Evolutionary conservation across 2,888 invertebrate genomes (phyloP), one percentile per base, ranked within the genome.

Genomic region (Amphipoea oculea): DNA sequence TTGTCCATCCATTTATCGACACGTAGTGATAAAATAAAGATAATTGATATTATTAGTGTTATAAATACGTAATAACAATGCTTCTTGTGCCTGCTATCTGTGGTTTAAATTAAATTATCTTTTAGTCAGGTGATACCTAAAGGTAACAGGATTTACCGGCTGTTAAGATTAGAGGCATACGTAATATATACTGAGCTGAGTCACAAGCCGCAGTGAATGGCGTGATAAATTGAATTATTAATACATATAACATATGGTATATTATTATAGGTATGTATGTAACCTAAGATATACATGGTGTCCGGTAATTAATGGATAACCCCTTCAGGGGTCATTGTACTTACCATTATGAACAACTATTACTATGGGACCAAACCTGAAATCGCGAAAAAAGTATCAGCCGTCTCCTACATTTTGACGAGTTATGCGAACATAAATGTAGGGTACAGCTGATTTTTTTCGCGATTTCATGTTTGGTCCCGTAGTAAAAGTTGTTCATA

Each of bases 11-110:
- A 63, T 79, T 72, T 45, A 66, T 73, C 66, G 23, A 51, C 48
- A 82, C 54, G 70, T 76, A 60, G n/a, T 42, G 82, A 81, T 85
- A 81, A 51, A 77, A 36, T 57, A 9, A 9, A 60, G 65, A 71
- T 69, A 60, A 36, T 14, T 20, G 2, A 66, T 66, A 66, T 48
- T n/a, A 9, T 42, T 70, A 45, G 5, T 57, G 40, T 62, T 65
- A 74, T 78, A 54, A 74, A 83, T 57, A 42, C 63, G 36, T 70
- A 62, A 71, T 48, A 74, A 74, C 40, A 54, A 79, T 66, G 66
- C 72, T 48, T 23, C n/a, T 0, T 14, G 9, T 2, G n/a, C 4
- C 48, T 11, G 2, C 3, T 74, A 85, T 85, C 67, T 69, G 4
- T 45, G 11, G 29, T 68, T 69, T 57, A 23, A 73, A 42, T 62